phyloP scores from a whole-genome alignment of 2,888 invertebrate genomes.

The Temnothorax unifasciatus region DNA sequence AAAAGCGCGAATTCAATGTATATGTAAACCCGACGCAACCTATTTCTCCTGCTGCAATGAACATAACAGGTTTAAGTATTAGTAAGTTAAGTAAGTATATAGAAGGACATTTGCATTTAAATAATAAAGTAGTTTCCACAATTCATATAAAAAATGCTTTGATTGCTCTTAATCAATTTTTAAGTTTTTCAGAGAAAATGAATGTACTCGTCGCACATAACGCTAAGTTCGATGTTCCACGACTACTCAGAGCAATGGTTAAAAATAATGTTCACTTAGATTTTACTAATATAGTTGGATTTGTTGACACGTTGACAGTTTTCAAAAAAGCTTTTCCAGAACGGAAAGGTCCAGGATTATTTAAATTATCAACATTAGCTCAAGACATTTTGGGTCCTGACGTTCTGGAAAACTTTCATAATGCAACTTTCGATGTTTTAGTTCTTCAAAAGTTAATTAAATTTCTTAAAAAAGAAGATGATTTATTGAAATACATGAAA shows the following conservation, averaged over 20 bases:
- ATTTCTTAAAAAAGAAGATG: no score
- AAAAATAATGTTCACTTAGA: not conserved
- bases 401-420: no score
- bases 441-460: no score
- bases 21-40: not conserved
- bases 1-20: not conserved
- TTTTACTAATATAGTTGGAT: not conserved
- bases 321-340: not conserved
- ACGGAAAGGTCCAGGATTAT: not conserved
- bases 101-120: not conserved
- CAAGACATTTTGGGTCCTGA: no score
- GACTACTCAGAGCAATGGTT: not conserved
- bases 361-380: not conserved
- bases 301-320: not conserved
- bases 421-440: no score
- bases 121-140: not conserved
- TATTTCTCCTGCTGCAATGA: not conserved
- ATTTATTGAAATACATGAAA: no score
- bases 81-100: no score
- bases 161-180: no score
- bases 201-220: no score
- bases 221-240: not conserved
- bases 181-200: no score
- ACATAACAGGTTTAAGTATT: not conserved
- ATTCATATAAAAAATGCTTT: no score